These are phyloP conservation scores for Plodia interpunctella DNA, from an alignment of 1,140 invertebrate species.

Conservation along the genomic window DNA sequence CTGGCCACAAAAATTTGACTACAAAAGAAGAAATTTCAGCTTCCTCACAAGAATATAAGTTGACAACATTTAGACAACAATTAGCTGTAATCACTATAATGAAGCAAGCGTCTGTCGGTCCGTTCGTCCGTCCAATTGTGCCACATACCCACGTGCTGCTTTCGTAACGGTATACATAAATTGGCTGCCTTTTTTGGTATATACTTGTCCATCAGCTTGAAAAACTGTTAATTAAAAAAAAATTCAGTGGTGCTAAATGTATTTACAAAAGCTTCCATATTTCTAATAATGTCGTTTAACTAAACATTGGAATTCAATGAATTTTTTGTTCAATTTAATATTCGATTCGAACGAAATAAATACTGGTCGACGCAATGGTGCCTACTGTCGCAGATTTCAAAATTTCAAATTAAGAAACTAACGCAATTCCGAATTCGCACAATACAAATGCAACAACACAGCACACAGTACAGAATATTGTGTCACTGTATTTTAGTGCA, in stretches of 20 bases:
- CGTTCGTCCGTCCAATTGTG: slow-evolving; percentile 21
- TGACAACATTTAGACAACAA: slow-evolving; percentile 11
- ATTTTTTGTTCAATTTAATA: too few species aligned
- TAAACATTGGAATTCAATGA: too few species aligned
- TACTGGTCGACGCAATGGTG: background rate
- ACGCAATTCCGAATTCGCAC: background rate
- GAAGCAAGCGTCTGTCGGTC: slow-evolving; percentile 15
- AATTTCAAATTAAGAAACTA: background rate
- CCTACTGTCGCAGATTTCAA: background rate
- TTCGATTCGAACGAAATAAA: too few species aligned
- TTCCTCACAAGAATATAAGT: background rate
- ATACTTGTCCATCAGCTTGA: background rate
- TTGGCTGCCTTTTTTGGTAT: background rate
- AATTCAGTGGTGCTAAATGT: too few species aligned
- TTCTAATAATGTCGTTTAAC: too few species aligned
- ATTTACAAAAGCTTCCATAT: too few species aligned
- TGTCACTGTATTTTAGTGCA: background rate
- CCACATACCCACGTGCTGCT: slow-evolving; percentile 26
- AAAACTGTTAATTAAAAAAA: background rate
- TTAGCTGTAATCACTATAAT: slow-evolving; percentile 22
- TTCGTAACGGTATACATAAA: slow-evolving; percentile 17
- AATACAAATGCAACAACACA: background rate
- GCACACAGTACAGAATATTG: background rate
- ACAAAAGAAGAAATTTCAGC: slow-evolving; percentile 7
- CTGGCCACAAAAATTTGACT: too few species aligned